phyloP scores from a whole-genome alignment of 2,113 vertebrate genomes.

The Planiliza haematocheilus region DNA sequence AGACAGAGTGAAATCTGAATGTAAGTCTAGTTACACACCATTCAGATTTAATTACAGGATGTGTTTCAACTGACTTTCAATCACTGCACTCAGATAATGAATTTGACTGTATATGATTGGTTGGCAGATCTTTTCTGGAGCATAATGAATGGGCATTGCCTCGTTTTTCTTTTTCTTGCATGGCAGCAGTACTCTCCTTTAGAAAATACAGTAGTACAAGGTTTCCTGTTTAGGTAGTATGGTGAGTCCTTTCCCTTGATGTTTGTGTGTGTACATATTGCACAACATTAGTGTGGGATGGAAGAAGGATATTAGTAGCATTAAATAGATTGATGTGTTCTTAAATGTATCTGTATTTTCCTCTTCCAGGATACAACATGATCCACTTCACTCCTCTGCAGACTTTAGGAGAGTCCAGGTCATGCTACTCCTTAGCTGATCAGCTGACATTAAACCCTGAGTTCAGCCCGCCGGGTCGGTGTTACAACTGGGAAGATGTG shows the following conservation, averaged over 20 bases:
- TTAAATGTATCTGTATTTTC: neutral
- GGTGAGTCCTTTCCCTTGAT: fast-evolving
- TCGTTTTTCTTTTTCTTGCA: no score
- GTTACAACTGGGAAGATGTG: constrained; percentile 67
- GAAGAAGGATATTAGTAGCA: no score
- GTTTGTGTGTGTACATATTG: neutral
- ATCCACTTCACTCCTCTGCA: constrained; percentile 78
- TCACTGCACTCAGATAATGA: no score
- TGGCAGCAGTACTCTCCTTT: no score
- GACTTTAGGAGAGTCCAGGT: constrained; percentile 76
- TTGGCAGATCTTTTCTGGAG: no score
- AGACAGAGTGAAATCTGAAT: no score
- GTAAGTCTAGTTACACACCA: no score
- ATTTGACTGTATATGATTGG: no score
- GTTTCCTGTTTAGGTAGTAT: no score
- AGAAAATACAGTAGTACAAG: no score
- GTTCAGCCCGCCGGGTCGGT: constrained; percentile 61
- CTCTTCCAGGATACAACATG: constrained; percentile 69
- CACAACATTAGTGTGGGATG: neutral
- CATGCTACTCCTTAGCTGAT: constrained; percentile 79
- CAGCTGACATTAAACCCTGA: constrained; percentile 74
- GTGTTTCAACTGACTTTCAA: neutral
- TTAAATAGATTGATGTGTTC: neutral
- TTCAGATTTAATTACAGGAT: no score
- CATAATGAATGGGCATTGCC: no score